Conservation (phyloP, 2,113 vertebrate species). For the Pithys albifrons region DNA sequence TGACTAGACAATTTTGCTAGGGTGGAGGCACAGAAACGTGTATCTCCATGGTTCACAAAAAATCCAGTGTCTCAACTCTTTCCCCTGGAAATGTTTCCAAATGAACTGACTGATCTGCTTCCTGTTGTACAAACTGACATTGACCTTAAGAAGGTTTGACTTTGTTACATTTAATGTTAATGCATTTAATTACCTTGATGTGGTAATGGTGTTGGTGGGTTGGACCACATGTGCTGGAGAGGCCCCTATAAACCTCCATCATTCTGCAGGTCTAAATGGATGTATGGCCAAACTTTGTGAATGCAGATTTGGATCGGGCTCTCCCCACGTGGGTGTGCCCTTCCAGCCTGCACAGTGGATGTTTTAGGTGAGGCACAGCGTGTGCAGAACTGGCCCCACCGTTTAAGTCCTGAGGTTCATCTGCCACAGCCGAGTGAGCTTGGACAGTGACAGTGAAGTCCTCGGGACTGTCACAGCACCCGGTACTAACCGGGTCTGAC, state of each 20-base stretch:
- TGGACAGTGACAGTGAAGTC: no score
- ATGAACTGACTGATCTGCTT: background rate
- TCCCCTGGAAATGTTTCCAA: background rate
- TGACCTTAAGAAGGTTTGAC: background rate
- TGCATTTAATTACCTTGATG: background rate
- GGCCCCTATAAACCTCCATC: background rate
- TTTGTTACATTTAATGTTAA: background rate
- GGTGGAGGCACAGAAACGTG: rapidly evolving
- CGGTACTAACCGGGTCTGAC: no score
- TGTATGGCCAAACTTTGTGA: no score
- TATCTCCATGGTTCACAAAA: background rate
- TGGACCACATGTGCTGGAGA: background rate
- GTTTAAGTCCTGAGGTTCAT: no score
- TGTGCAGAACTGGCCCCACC: no score
- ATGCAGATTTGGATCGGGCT: no score
- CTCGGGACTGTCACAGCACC: no score
- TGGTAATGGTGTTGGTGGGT: background rate
- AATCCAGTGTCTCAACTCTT: background rate
- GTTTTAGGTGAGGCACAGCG: no score
- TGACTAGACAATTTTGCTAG: background rate
- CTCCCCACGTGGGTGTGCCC: no score
- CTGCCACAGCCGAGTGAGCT: no score
- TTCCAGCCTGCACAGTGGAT: no score
- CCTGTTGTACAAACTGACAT: background rate
- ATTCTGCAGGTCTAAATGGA: background rate